A percentile compares a stretch with the other conserved stretches of the same genome.
phyloP scores from a whole-genome alignment of 2,888 invertebrate species.

The Phortica magna region DNA sequence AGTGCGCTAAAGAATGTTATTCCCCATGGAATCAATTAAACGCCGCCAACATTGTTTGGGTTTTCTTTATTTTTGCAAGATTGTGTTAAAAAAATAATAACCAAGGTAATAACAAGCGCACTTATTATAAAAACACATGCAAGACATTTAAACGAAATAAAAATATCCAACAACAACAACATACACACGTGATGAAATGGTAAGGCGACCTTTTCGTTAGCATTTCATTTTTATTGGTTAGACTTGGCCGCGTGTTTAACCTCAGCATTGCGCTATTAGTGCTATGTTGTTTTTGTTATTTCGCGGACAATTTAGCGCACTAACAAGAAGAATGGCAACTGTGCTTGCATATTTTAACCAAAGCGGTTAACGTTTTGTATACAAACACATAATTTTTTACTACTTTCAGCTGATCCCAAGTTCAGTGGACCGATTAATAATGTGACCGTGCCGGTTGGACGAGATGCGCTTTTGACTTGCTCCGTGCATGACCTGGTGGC shows the following conservation, averaged over 20 bases:
- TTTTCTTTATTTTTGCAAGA: neutral
- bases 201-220: slow-evolving; percentile 32
- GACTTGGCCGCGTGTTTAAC: neutral
- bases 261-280: neutral
- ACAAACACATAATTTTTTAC: slow-evolving; percentile 43
- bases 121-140: slow-evolving; percentile 32
- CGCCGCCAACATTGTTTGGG: neutral
- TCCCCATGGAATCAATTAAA: slow-evolving; percentile 15
- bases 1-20: neutral
- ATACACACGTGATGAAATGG: slow-evolving; percentile 11
- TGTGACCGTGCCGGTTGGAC: slow-evolving; percentile 89
- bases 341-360: slow-evolving; percentile 15
- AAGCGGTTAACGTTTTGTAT: slow-evolving; percentile 49
- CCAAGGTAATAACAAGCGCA: slow-evolving; percentile 3
- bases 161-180: neutral
- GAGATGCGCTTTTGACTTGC: slow-evolving; percentile 90
- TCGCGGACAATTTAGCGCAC: slow-evolving; percentile 48
- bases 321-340: slow-evolving; percentile 44
- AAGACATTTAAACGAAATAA: slow-evolving; percentile 26
- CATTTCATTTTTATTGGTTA: slow-evolving; percentile 1
- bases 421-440: slow-evolving; percentile 90
- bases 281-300: neutral
- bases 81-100: slow-evolving; percentile 19
- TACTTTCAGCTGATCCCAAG: slow-evolving; percentile 85
- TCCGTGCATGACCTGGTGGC: slow-evolving; percentile 89